Evolutionary conservation across 53 echinoderm and acorn worm species (phyloP), one percentile per base, ranked within the genome.

Genomic region (Temnopleurus reevesii): DNA sequence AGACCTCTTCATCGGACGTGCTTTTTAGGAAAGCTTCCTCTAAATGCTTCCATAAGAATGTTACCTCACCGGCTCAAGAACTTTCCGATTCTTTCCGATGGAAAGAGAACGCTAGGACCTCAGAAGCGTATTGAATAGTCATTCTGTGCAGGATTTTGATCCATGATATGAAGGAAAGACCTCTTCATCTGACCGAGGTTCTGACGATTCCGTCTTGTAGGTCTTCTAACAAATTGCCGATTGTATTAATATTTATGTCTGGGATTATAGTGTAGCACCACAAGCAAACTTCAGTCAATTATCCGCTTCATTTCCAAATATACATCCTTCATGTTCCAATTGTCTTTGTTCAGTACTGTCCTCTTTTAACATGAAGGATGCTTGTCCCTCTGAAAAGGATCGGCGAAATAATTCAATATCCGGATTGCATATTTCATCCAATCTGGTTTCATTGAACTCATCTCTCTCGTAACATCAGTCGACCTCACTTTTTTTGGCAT

Each of bases 401-500:
- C 71, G 51, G 80, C 46, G 46, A 80, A 17, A 47, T 47, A 28
- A 46, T 80, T 15, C 80, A 49, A 6, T 51, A 49, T 51, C 38
- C 47, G 24, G 38, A 51, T 51, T 51, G 80, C 80, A 80, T 80
- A 80, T 80, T 27, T 29, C 47, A 49, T 41, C 47, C 51, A 9
- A 44, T 9, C 4, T 41, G 10, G 25, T 2, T 49, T 17, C 80
- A 41, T 47, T 79, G 12, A 51, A 28, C 46, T 30, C 4, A 15
- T 28, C 24, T 79, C 49, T 25, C 46, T 30, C 53, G 45, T 51
- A 5, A 80, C 15, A 30, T 76, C 47, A 77, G 47, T 12, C 28
- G 47, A 80, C 46, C 51, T 80, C 8, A 47, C n/a, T n/a, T 51
- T 82, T 82, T 83, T 83, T 83, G 83, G 83, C 83, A 83, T 83